phyloP scores from a whole-genome alignment of 2,113 vertebrate species.

The Corydoras maculifer region DNA sequence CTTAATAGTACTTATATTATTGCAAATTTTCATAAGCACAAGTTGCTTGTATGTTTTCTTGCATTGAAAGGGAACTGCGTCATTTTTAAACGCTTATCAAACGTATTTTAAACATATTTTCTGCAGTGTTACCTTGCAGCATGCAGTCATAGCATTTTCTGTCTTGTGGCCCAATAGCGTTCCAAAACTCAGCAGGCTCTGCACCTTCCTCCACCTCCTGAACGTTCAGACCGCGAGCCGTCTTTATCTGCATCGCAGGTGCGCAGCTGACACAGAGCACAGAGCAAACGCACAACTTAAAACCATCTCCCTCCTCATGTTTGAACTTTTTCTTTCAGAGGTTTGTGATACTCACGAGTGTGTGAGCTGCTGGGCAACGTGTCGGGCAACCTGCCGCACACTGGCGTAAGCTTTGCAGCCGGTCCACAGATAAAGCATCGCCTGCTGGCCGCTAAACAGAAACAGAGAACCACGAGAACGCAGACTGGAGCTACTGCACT shows the following conservation, averaged over 20 bases:
- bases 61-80: too few species aligned
- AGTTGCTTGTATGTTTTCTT: too few species aligned
- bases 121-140: constrained; percentile 61
- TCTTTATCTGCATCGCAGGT: constrained; percentile 58
- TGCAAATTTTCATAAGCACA: too few species aligned
- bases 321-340: neutral
- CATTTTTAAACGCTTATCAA: too few species aligned
- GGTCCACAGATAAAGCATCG: constrained; percentile 63
- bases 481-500: constrained; percentile 57
- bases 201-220: constrained; percentile 64
- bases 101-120: neutral
- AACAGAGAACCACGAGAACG: constrained; percentile 63
- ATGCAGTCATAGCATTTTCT: constrained; percentile 74
- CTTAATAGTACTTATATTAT: too few species aligned
- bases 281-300: constrained; percentile 17
- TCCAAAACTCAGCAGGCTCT: constrained; percentile 69
- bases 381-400: constrained; percentile 58
- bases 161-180: constrained; percentile 61
- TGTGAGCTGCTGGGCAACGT: constrained; percentile 54
- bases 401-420: constrained; percentile 62
- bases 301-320: neutral
- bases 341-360: constrained; percentile 54
- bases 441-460: constrained; percentile 62
- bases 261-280: constrained; percentile 52
- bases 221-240: constrained; percentile 44